Evolutionary conservation across 2,888 invertebrate species (phyloP), one percentile per base, ranked within the genome.

Genomic region (Lapara coniferarum): DNA sequence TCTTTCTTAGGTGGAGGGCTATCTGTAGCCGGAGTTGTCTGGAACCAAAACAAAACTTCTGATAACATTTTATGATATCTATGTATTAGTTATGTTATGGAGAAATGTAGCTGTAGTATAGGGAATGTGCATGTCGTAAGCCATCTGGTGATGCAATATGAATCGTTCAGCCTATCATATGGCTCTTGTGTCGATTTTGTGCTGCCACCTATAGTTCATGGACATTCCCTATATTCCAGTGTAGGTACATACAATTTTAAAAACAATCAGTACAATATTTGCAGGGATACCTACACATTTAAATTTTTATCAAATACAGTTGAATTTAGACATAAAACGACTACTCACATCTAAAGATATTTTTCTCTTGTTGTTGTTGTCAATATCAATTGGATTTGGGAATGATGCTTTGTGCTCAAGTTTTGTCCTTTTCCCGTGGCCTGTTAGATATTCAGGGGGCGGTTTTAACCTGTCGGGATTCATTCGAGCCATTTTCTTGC

Each of bases 351-450:
- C 90, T 74, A 89, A 71, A 53, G 85, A 78, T 75, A 89, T 84
- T 82, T 89, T 92, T 66, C 93, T 87, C 78, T 92, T 93, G 69
- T 71, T 77, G 68, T 73, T 78, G 73, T 80, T 77, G 49, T 73
- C 66, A 25, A 66, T 71, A 59, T 69, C 46, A 10, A 66, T 19
- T 37, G 58, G 30, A 19, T 76, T 75, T 51, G 71, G 37, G n/a
- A 71, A 46, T 10, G 52, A 66, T n/a, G 69, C 56, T 49, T 78
- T 79, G 66, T 75, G 84, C 68, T 92, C 91, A 73, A 91, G 74
- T 77, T 89, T 92, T 44, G 92, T 90, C 70, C 89, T 86, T 73
- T 93, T 93, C 75, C 89, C 85, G 70, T 91, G 90, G 7, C 89
- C 88, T 0, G 89, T 84, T 7, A 89, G 71, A n/a, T 86, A 70